Conservation (phyloP, 2,797 vertebrate species). For the Centropyge bicolor region DNA sequence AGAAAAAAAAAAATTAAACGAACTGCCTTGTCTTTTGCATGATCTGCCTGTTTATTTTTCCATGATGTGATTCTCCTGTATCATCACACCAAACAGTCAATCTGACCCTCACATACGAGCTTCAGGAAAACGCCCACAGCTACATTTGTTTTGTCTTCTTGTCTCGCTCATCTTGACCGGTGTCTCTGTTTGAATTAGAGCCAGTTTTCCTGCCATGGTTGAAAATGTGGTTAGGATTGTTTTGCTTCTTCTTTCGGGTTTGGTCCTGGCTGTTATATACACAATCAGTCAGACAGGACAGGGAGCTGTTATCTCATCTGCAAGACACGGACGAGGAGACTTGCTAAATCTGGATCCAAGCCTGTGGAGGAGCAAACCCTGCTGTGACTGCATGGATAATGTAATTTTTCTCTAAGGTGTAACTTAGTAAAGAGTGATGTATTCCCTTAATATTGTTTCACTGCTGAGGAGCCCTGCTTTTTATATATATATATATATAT, state of each 20-base stretch:
- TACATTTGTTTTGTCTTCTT: conserved; percentile 49
- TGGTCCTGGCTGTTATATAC: conserved; percentile 58
- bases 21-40: conserved; percentile 76
- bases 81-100: conserved; percentile 5
- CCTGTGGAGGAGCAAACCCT: neutral
- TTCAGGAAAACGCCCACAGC: conserved; percentile 39
- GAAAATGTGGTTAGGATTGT: conserved; percentile 40
- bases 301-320: conserved; percentile 30
- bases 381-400: conserved; percentile 2
- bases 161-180: conserved; percentile 16
- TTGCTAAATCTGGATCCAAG: conserved; percentile 16
- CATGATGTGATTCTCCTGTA: conserved; percentile 14
- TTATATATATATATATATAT: neutral
- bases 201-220: conserved; percentile 40
- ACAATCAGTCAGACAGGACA: conserved; percentile 26
- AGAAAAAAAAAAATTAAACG: conserved; percentile 28
- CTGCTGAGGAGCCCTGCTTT: neutral
- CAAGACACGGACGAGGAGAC: neutral
- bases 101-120: neutral
- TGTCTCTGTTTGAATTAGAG: conserved; percentile 61
- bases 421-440: conserved; percentile 9
- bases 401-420: conserved; percentile 4
- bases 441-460: conserved; percentile 15
- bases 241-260: conserved; percentile 53
- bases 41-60: conserved; percentile 78